A percentile compares a stretch with the other conserved stretches of the same genome.
These are phyloP conservation scores for Cervus canadensis DNA, from an alignment of 2,113 vertebrate species.

Conservation along the genomic window DNA sequence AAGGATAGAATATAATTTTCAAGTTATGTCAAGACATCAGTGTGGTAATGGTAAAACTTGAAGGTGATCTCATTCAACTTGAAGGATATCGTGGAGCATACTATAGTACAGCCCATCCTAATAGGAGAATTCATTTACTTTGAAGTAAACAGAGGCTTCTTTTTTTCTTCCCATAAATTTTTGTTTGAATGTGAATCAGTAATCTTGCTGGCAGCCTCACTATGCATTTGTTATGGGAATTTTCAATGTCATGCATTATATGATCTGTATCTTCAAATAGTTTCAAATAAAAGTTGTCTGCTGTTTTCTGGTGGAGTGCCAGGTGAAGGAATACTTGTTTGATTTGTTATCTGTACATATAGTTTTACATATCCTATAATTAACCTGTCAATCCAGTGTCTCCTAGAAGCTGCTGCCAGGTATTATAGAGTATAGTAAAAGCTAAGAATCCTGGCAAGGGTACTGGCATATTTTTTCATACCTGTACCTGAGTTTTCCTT, in stretches of 20 bases:
- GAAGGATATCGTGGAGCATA: neutral
- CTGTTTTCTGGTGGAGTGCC: neutral
- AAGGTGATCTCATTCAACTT: neutral
- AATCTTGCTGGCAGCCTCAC: slow-evolving; percentile 24
- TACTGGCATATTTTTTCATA: slow-evolving; percentile 7
- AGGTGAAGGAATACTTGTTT: slow-evolving; percentile 39
- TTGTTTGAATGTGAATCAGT: slow-evolving; percentile 54
- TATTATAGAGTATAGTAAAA: slow-evolving; percentile 26
- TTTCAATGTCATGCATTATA: slow-evolving; percentile 66
- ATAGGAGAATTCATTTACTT: slow-evolving; percentile 59
- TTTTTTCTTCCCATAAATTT: neutral
- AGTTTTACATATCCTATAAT: slow-evolving; percentile 58
- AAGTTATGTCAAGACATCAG: neutral
- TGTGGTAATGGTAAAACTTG: slow-evolving; percentile 3
- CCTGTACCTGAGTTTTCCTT: neutral
- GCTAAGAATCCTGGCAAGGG: neutral
- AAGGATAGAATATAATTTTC: slow-evolving; percentile 29
- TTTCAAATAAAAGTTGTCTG: slow-evolving; percentile 55
- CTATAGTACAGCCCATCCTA: neutral
- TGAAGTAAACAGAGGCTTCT: neutral
- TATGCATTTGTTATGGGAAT: slow-evolving; percentile 33
- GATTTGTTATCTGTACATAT: slow-evolving; percentile 52
- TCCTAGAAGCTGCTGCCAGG: slow-evolving; percentile 33
- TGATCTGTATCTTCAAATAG: slow-evolving; percentile 63
- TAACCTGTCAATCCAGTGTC: slow-evolving; percentile 30